These are phyloP conservation scores for Pelmatolapia mariae DNA, from an alignment of 2,113 vertebrate genomes.

Conservation along the genomic window DNA sequence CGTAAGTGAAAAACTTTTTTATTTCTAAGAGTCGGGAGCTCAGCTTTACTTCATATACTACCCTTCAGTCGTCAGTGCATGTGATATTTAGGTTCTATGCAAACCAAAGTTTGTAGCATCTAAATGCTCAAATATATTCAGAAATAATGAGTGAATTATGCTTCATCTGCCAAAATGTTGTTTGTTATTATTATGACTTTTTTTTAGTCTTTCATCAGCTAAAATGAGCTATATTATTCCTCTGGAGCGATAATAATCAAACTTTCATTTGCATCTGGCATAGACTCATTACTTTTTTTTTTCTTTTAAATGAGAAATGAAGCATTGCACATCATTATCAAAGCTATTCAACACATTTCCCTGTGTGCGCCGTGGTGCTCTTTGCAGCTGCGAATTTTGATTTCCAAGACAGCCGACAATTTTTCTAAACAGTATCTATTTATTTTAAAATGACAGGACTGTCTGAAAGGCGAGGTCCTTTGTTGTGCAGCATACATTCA, in stretches of 20 bases:
- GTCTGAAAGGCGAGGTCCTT: not conserved
- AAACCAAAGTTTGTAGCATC: slow-evolving; percentile 31
- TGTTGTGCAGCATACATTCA: not conserved
- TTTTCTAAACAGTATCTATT: not conserved
- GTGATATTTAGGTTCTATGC: slow-evolving; percentile 55
- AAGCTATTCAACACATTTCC: slow-evolving; percentile 45
- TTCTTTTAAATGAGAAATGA: slow-evolving; percentile 25
- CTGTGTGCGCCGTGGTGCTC: not conserved
- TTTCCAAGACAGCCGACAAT: not conserved
- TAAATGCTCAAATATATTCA: slow-evolving; percentile 42
- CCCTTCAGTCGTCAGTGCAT: slow-evolving; percentile 1
- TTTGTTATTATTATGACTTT: not conserved
- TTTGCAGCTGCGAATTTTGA: not conserved
- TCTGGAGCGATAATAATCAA: slow-evolving; percentile 2
- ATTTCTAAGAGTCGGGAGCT: not conserved
- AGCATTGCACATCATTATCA: slow-evolving; percentile 42
- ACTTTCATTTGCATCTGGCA: slow-evolving; percentile 30
- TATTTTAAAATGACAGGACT: not conserved
- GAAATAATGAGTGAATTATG: slow-evolving; percentile 2
- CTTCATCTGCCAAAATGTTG: slow-evolving; percentile 1
- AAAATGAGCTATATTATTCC: slow-evolving; percentile 2
- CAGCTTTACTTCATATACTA: not conserved
- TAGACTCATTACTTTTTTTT: slow-evolving; percentile 1
- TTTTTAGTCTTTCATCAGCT: not conserved
- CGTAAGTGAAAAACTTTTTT: slow-evolving; percentile 72